Evolutionary conservation across 2,888 invertebrate genomes (phyloP), one percentile per base, ranked within the genome.

Genomic region (Melolontha melolontha): DNA sequence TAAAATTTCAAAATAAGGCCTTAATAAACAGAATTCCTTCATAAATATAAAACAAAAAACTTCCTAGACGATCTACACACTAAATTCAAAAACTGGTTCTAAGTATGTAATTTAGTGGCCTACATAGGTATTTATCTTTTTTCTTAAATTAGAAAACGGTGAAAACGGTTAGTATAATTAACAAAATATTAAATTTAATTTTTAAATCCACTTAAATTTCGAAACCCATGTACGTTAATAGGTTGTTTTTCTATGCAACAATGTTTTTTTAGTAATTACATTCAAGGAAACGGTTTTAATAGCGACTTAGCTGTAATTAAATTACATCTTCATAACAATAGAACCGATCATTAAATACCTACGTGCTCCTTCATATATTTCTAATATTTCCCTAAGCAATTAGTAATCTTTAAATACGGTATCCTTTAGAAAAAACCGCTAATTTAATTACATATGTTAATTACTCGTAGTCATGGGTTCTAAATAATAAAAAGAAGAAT

Each of bases 401-500:
- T 62, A 62, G 59, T 62, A 44, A 62, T 62, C 59, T 62, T 62
- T 62, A 47, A 62, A 47, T 49, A 62, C 59, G 59, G 59, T 62
- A 62, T 62, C 59, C 59, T 62, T 62, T 62, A 62, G 59, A 62
- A 62, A 57, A 62, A 62, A 62, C 59, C 59, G 64, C 64, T 64
- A 64, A 64, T 64, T 64, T 54, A 64, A 64, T 64, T 64, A 64
- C 52, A 64, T 64, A 64, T 47, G 64, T 64, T 64, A 64, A 64
- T 64, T 64, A 54, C 44, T 22, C 47, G 64, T 52, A 54, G 54
- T 64, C 64, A 64, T 64, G 52, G 64, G 54, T 64, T 52, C 47
- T 16, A 47, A 49, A 62, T 62, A 62, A 42, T 42, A 42, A 57
- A 57, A 49, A 22, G 47, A 62, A 62, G 42, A 49, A 44, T 44